Evolutionary conservation across 2,113 vertebrate species (phyloP).

Genomic region (Tragulus kanchil): DNA sequence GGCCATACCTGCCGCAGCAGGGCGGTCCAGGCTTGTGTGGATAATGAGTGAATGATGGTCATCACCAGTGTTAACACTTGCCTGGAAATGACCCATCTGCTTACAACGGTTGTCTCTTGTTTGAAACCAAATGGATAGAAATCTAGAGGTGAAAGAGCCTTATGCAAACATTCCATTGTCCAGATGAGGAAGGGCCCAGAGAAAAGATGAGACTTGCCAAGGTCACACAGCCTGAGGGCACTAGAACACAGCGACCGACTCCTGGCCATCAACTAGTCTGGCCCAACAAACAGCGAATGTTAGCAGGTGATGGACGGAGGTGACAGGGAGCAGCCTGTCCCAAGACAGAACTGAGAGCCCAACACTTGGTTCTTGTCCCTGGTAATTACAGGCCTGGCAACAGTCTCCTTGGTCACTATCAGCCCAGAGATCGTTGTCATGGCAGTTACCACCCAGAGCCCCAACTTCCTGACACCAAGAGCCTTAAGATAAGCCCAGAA

Average conservation of each 20-base stretch:
- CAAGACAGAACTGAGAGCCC: conserved; percentile 5
- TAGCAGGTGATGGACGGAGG: background rate
- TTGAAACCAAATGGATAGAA: background rate
- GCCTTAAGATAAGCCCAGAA: conserved; percentile 61
- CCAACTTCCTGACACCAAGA: conserved; percentile 64
- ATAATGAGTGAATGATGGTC: background rate
- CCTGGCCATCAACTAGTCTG: background rate
- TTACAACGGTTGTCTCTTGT: conserved; percentile 4
- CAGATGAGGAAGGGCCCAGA: background rate
- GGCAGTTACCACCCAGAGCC: background rate
- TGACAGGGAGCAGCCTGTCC: background rate
- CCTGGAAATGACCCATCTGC: background rate
- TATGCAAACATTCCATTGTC: background rate
- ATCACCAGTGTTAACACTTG: background rate
- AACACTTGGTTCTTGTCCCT: conserved; percentile 10
- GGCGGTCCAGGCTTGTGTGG: background rate
- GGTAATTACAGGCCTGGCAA: conserved; percentile 35
- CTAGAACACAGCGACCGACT: background rate
- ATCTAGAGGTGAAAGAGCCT: background rate
- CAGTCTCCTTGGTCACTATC: conserved; percentile 54
- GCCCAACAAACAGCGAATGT: background rate
- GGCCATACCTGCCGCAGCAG: background rate
- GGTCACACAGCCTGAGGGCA: background rate
- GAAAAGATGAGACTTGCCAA: background rate
- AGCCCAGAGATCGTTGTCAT: conserved; percentile 48